Evolutionary conservation across 2,797 vertebrate genomes (phyloP), one percentile per base, ranked within the genome.

Genomic region (Chaetodon trifasciatus): DNA sequence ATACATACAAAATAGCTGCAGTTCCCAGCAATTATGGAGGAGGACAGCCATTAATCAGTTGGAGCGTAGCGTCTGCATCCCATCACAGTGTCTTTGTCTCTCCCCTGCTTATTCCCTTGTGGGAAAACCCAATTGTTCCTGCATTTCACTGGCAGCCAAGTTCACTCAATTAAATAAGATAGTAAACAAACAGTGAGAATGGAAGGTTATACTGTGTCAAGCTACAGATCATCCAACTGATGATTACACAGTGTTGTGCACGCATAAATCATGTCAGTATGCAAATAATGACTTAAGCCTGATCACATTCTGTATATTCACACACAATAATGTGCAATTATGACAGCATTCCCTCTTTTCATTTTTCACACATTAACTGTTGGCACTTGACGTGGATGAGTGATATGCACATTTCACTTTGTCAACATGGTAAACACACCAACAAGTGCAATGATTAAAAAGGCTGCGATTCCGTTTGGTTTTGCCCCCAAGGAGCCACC

Each of bases 51-150:
- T 93, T 93, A 93, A 93, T 92, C 88, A 86, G 86, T 80, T 74
- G 83, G 79, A 90, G 89, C 53, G 23, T 49, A 88, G 88, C 80
- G 58, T 86, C 86, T 89, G 80, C 78, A 61, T 79, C 74, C 81
- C 81, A 60, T 91, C 87, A 78, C 69, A 81, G 86, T 81, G 86
- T 86, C 92, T 94, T 93, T 94, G 92, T 94, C 88, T 77, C 74
- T 57, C 70, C 85, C 74, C 71, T 11, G 70, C 65, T 76, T 76
- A 69, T 70, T 92, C 83, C 81, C 77, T 78, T 78, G 82, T 88
- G 84, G 85, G 84, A 89, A 89, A 84, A 80, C 64, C 28, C 77
- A 67, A 83, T 86, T 91, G 85, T 89, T 89, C 81, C 69, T 78
- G 74, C 71, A 79, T 84, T 83, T 69, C 62, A 44, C 53, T 12